phyloP scores from a whole-genome alignment of 2,797 vertebrate genomes.

The Taenioides sp. region DNA sequence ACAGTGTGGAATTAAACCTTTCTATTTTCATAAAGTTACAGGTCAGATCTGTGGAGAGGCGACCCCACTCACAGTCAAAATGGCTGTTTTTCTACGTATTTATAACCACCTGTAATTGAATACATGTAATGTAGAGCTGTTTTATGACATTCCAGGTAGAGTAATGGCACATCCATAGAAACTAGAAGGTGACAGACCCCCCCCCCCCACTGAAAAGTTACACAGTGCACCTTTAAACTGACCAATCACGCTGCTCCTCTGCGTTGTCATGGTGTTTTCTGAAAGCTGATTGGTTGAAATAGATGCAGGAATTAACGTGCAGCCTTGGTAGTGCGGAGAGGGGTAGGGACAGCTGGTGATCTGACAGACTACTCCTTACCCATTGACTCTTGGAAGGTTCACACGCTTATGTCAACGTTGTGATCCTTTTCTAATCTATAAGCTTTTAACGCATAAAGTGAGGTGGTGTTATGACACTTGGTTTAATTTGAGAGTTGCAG shows the following conservation, averaged over 20 bases:
- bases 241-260: conserved; percentile 62
- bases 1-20: too few species aligned
- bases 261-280: conserved; percentile 77
- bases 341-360: conserved; percentile 73
- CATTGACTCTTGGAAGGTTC: conserved; percentile 52
- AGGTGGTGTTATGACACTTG: neutral
- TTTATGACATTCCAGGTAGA: too few species aligned
- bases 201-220: too few species aligned
- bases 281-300: conserved; percentile 65
- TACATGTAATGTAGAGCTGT: too few species aligned
- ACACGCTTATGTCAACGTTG: conserved; percentile 16
- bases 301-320: conserved; percentile 47
- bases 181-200: too few species aligned
- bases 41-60: too few species aligned
- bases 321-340: conserved; percentile 9
- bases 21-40: too few species aligned
- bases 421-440: conserved; percentile 49
- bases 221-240: neutral
- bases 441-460: conserved; percentile 50
- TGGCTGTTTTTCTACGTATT: too few species aligned
- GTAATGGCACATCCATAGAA: too few species aligned
- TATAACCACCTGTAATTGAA: too few species aligned
- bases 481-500: too few species aligned
- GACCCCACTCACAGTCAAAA: too few species aligned
- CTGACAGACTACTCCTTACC: conserved; percentile 70